Evolutionary conservation across 2,113 vertebrate genomes (phyloP), one percentile per base, ranked within the genome.

Genomic region (Tauraco erythrolophus): DNA sequence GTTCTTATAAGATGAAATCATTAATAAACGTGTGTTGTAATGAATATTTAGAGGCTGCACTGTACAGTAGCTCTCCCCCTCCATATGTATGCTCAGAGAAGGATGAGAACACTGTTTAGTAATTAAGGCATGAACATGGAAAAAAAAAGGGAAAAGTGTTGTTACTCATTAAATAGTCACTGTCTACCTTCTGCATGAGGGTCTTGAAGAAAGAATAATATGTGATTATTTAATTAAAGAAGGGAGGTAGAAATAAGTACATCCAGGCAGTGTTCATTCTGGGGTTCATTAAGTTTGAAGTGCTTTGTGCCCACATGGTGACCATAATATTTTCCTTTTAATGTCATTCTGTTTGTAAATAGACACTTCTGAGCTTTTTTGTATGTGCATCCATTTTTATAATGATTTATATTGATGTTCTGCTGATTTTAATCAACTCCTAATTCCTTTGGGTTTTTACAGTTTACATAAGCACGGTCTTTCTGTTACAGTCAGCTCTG

Each of bases 301-400:
- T 94, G 83, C 68, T 82, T 93, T 93, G 30, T 95, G 84, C 61
- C 84, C 81, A 71, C 83, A 71, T 94, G 72, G 33, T 92, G 76
- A 84, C 60, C 5, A 0, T 71, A 96, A 68, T 97, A 68, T 81
- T 96, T 80, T 81, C 56, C 25, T 89, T 91, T 71, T 91, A 84
- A 81, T 78, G 72, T 71, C 22, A 19, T 81, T 91, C 27, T 78
- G 51, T 95, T 86, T 95, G 85, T 94, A 96, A 94, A 92, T 87
- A 89, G 43, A 45, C 1, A 2, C 24, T 86, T 84, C 27, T 43
- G 33, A 84, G 79, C 10, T 57, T 72, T 31, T 45, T 89, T 33
- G 79, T 15, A 31, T 75, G 37, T 65, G 66, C 24, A 2, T 45
- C 45, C 91, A 24, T 95, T 91, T 94, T 84, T 87, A 30, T 82